phyloP scores from a whole-genome alignment of 2,797 vertebrate genomes.

The Poeciliopsis gracilis region DNA sequence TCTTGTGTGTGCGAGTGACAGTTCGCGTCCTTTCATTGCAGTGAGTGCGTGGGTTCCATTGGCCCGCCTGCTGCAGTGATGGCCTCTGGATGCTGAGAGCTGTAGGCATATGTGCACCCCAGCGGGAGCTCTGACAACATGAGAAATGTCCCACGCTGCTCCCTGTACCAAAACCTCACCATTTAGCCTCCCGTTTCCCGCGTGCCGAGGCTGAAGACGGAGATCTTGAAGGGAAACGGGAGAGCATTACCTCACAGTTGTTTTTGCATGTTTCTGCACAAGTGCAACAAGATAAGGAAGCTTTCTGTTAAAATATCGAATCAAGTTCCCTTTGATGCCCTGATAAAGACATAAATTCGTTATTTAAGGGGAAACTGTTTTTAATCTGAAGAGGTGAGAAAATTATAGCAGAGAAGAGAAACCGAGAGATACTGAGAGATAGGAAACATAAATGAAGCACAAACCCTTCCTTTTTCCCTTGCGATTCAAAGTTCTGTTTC shows the following conservation, averaged over 20 bases:
- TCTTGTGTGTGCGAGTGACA: constrained; percentile 64
- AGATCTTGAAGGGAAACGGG: constrained; percentile 29
- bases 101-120: constrained; percentile 71
- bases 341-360: constrained; percentile 53
- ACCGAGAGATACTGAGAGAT: constrained; percentile 8
- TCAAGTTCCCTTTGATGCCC: constrained; percentile 35
- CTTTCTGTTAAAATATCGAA: constrained; percentile 47
- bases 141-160: constrained; percentile 68
- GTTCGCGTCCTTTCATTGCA: constrained; percentile 71
- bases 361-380: constrained; percentile 31
- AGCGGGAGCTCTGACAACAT: constrained; percentile 75
- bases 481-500: constrained; percentile 19
- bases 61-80: constrained; percentile 70
- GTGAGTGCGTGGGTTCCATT: constrained; percentile 76
- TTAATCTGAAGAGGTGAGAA: constrained; percentile 15
- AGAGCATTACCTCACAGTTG: constrained; percentile 22
- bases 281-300: constrained; percentile 27
- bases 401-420: constrained; percentile 6
- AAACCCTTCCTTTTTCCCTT: constrained; percentile 25
- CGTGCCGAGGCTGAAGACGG: constrained; percentile 56
- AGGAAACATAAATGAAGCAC: constrained; percentile 31
- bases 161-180: constrained; percentile 45
- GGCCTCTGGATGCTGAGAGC: constrained; percentile 65
- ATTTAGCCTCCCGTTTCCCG: constrained; percentile 59
- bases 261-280: constrained; percentile 24